A percentile compares a stretch with the other conserved stretches of the same genome.
These are phyloP conservation scores for Drosophila formosana DNA, from an alignment of 2,888 invertebrate genomes.

Conservation along the genomic window DNA sequence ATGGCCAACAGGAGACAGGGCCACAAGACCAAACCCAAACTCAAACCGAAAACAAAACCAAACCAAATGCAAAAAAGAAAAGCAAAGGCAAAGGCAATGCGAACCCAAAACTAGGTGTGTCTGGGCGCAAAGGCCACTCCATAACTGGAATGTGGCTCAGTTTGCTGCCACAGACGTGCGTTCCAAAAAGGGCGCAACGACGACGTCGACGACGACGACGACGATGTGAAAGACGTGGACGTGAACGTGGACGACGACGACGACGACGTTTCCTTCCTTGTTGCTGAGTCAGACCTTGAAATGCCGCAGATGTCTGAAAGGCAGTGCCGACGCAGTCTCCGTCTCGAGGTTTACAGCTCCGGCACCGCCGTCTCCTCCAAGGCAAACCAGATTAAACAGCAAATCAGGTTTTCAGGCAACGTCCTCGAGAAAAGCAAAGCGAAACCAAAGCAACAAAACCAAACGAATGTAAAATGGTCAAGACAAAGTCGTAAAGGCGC, in stretches of 20 bases:
- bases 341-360: conserved; percentile 9
- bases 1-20: conserved; percentile 11
- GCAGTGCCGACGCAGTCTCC: conserved; percentile 26
- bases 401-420: conserved; percentile 74
- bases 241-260: conserved; percentile 11
- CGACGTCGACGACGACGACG: conserved; percentile 2
- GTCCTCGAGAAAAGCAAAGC: conserved; percentile 68
- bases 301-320: conserved; percentile 72
- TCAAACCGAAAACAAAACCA: not conserved
- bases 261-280: conserved; percentile 62
- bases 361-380: conserved; percentile 51
- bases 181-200: conserved; percentile 57
- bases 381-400: conserved; percentile 74
- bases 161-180: conserved; percentile 46
- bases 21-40: not conserved
- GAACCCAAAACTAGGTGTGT: conserved; percentile 69
- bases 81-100: conserved; percentile 15
- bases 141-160: conserved; percentile 72
- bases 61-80: not conserved
- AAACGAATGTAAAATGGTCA: conserved; percentile 56
- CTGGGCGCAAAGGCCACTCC: conserved; percentile 68
- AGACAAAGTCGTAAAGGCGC: conserved; percentile 50
- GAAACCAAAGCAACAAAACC: conserved; percentile 23
- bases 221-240: conserved; percentile 20
- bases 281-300: conserved; percentile 78